Evolutionary conservation across 2,888 invertebrate species (phyloP), one percentile per base, ranked within the genome.

Genomic region (Seira sanloemensis): DNA sequence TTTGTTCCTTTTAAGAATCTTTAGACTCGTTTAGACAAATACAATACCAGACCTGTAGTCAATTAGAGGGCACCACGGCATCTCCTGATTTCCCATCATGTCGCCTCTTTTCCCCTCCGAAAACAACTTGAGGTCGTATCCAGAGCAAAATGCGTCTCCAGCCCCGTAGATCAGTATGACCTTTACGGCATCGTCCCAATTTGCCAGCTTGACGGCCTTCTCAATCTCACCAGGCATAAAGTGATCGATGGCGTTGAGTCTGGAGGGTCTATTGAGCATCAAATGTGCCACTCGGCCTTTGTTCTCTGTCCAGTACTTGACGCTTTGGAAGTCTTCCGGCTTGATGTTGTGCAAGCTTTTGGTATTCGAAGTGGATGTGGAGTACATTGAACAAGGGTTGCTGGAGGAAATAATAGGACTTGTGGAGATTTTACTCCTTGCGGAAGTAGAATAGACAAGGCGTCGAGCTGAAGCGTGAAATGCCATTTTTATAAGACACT

Each of bases 91-190:
- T 23, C 85, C 85, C 23, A 77, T 58, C 71, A 75, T 85, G 74
- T 74, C 82, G 1, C 85, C 82, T 58, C 78, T 24, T 37, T 73
- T 78, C 58, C 78, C 79, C 69, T 86, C 87, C 16, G 88, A 84
- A 77, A 86, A 88, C 18, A 80, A 25, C 37, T 86, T 86, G 66
- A 88, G 73, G 77, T 88, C 88, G 54, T 88, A 88, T 16, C 88
- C 88, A 12, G 86, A 78, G 26, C 78, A 87, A 65, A 88, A 88
- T 0, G 81, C 82, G 71, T 86, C 65, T 7, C 86, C 88, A 7
- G 88, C 88, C 9, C 88, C 88, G 25, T 88, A 88, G 0, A 88
- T 21, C n/a, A 88, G 72, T 65, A 88, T 87, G 1, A 86, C 88
- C 69, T 86, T 84, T 21, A 88, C 86, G 7, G 67, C 18, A 24